These are phyloP conservation scores for Lophius piscatorius DNA, from an alignment of 2,113 vertebrate species.

Conservation along the genomic window DNA sequence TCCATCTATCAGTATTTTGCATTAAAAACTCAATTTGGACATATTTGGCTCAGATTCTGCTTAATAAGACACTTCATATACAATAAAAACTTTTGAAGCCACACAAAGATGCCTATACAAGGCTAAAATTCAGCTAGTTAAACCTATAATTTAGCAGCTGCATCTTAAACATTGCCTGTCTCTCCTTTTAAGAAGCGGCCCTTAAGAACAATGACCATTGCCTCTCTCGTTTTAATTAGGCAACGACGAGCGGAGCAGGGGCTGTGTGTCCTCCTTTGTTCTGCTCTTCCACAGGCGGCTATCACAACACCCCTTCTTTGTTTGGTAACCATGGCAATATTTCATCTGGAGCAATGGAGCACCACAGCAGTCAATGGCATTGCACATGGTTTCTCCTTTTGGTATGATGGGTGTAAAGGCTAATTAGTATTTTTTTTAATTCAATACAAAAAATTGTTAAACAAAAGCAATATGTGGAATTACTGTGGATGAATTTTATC, in stretches of 20 bases:
- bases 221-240: conserved; percentile 39
- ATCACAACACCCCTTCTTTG: conserved; percentile 79
- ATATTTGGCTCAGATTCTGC: not conserved
- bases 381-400: conserved; percentile 16
- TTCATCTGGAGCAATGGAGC: conserved; percentile 74
- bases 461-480: no score
- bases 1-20: not conserved
- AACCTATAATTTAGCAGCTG: conserved; percentile 47
- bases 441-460: no score
- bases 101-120: not conserved
- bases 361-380: conserved; percentile 50
- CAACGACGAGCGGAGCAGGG: conserved; percentile 45
- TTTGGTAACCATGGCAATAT: conserved; percentile 85
- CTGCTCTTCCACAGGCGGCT: conserved; percentile 67
- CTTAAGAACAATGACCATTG: conserved; percentile 44
- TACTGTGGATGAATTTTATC: no score
- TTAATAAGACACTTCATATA: no score
- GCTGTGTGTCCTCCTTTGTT: conserved; percentile 78
- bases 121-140: not conserved
- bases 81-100: not conserved
- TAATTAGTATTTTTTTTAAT: no score
- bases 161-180: conserved; percentile 25
- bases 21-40: not conserved
- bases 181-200: conserved; percentile 8
- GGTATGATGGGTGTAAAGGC: not conserved